Evolutionary conservation across 1,140 invertebrate species (phyloP), one percentile per base, ranked within the genome.

Genomic region (Philaenus spumarius): DNA sequence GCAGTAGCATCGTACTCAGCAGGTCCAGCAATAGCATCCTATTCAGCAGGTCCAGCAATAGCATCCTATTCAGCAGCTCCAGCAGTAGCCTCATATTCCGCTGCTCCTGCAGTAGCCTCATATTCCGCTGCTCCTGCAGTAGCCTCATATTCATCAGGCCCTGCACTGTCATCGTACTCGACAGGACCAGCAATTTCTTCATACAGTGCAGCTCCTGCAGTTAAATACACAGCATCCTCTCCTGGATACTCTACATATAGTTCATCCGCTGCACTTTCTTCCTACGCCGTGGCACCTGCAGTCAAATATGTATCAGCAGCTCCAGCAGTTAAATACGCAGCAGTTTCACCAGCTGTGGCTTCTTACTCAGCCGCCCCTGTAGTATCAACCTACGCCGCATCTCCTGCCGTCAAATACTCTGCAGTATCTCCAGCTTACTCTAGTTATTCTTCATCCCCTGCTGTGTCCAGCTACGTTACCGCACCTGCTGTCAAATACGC

Each of bases 331-430:
- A 45, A 26, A 20, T 40, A 42, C 50, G 34, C 35, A 1, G 55
- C 60, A 14, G 57, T 40, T 14, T 35, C 55, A 19, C 61, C 60
- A 20, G 60, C 54, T 20, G 40, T 48, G 3, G 9, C 26, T 30
- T 17, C 51, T 40, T 53, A 57, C 45, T 58, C 56, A 20, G 51
- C 57, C 4, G 55, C 55, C 14, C 58, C 57, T 34, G 60, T 34
- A 4, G 48, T 48, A 6, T 22, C 59, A 19, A 17, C 57, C 12
- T 48, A 59, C 39, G 15, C 26, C 2, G 47, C 48, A n/a, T 30
- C 35, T 15, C 37, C 40, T 19, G 40, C 48, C 19, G 45, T 45
- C 20, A 22, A 15, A 3, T 46, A 46, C 43, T 51, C 54, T 42
- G 46, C 50, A 12, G 24, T 45, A 15, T 30, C 43, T 17, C 43